A percentile compares a stretch with the other conserved stretches of the same genome.
Conservation (phyloP, 2,888 invertebrate species). For the Flexamia atlantica region DNA sequence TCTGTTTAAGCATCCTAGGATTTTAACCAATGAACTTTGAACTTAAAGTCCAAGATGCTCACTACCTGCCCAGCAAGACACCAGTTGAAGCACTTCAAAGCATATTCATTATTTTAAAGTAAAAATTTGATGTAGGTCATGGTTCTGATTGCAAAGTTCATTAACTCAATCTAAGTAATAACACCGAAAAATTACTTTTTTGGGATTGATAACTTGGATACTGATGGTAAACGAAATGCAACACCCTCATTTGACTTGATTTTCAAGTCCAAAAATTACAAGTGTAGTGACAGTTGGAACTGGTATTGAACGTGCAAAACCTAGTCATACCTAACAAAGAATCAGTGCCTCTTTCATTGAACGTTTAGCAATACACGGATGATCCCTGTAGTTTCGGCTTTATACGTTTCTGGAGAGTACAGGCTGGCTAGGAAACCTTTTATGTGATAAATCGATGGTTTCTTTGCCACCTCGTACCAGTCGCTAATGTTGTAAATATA, state of each 20-base stretch:
- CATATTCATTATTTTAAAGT: too few relatives aligned
- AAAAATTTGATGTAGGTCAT: too few relatives aligned
- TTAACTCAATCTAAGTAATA: too few relatives aligned
- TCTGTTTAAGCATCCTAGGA: too few relatives aligned
- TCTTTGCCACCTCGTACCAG: neutral
- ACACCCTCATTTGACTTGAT: neutral
- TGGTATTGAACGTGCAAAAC: constrained; percentile 28
- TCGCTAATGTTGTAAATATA: neutral
- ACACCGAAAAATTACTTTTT: too few relatives aligned
- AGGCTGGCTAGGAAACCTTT: constrained; percentile 13
- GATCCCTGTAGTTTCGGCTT: neutral
- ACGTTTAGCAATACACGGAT: constrained; percentile 17
- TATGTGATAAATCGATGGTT: neutral
- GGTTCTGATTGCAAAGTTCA: too few relatives aligned
- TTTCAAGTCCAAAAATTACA: too few relatives aligned
- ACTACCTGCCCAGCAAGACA: too few relatives aligned
- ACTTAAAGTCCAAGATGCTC: too few relatives aligned
- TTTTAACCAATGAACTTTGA: too few relatives aligned
- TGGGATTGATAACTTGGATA: neutral
- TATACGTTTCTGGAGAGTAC: neutral
- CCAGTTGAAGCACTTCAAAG: too few relatives aligned
- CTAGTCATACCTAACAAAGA: constrained; percentile 54
- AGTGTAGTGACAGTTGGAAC: constrained; percentile 5
- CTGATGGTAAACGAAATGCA: neutral
- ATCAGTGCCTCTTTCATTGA: constrained; percentile 55